phyloP scores from a whole-genome alignment of 2,888 invertebrate genomes.

The Lochmaea crataegi region DNA sequence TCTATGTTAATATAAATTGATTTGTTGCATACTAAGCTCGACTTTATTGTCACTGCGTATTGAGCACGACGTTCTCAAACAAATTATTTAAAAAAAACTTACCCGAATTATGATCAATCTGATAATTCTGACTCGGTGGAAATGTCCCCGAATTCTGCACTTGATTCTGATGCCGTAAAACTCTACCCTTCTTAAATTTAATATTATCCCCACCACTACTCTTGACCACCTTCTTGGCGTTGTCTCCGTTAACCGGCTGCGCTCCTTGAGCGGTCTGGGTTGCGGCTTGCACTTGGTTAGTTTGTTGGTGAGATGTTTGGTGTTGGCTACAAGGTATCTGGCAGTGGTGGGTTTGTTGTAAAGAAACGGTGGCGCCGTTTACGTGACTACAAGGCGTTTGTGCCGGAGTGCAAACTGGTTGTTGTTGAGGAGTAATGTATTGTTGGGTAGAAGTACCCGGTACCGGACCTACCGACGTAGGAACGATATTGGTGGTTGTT shows the following conservation, averaged over 20 bases:
- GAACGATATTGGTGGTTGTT: conserved; percentile 56
- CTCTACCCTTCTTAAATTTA: conserved; percentile 63
- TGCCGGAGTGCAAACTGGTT: conserved; percentile 46
- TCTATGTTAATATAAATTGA: neutral
- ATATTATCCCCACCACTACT: conserved; percentile 54
- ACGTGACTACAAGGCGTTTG: conserved; percentile 54
- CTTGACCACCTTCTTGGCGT: conserved; percentile 57
- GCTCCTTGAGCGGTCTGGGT: conserved; percentile 70
- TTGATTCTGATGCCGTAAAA: conserved; percentile 64
- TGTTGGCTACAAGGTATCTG: conserved; percentile 58
- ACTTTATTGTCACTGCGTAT: neutral
- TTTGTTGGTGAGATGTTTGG: conserved; percentile 46
- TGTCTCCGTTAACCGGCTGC: conserved; percentile 46
- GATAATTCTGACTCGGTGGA: conserved; percentile 66
- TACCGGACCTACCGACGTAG: conserved; percentile 55
- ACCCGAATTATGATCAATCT: conserved; percentile 68
- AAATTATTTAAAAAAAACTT: conserved; percentile 41
- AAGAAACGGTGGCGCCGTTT: conserved; percentile 42
- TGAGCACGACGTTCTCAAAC: no score
- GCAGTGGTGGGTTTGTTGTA: conserved; percentile 50
- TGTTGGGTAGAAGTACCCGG: conserved; percentile 52
- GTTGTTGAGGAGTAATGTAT: conserved; percentile 51
- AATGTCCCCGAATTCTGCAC: conserved; percentile 58
- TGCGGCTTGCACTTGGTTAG: conserved; percentile 72
- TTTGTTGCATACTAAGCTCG: no score